phyloP scores from a whole-genome alignment of 2,888 invertebrate genomes.

The Phragmatobia fuliginosa region DNA sequence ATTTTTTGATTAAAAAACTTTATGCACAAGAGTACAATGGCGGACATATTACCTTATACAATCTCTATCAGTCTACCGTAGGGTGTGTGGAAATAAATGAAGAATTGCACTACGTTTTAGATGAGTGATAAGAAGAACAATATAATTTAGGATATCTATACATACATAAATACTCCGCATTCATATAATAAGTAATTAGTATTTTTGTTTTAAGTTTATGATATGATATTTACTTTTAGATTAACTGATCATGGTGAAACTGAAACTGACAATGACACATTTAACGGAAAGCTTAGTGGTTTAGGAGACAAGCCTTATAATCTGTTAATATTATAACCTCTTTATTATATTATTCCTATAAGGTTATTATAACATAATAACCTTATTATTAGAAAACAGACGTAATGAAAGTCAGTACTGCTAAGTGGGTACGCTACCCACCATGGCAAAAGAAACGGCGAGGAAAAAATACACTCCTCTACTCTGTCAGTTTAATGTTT shows the following conservation, averaged over 20 bases:
- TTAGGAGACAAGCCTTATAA: not conserved
- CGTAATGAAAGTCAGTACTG: not conserved
- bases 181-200: not conserved
- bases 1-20: too few relatives aligned
- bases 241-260: not conserved
- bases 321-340: not conserved
- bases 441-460: constrained; percentile 29
- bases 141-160: too few relatives aligned
- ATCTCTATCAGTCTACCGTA: too few relatives aligned
- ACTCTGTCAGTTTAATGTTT: constrained; percentile 33
- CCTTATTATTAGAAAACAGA: not conserved
- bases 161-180: too few relatives aligned
- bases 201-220: not conserved
- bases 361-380: not conserved
- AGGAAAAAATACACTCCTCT: constrained; percentile 19
- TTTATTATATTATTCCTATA: too few relatives aligned
- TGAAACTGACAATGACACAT: not conserved
- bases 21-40: too few relatives aligned
- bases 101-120: too few relatives aligned
- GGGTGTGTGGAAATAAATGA: too few relatives aligned
- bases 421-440: not conserved
- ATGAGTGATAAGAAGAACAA: too few relatives aligned
- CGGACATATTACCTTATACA: too few relatives aligned
- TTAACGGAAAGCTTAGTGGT: not conserved
- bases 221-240: too few relatives aligned